Conservation (phyloP, 2,888 invertebrate species). For the Tetranychus piercei region DNA sequence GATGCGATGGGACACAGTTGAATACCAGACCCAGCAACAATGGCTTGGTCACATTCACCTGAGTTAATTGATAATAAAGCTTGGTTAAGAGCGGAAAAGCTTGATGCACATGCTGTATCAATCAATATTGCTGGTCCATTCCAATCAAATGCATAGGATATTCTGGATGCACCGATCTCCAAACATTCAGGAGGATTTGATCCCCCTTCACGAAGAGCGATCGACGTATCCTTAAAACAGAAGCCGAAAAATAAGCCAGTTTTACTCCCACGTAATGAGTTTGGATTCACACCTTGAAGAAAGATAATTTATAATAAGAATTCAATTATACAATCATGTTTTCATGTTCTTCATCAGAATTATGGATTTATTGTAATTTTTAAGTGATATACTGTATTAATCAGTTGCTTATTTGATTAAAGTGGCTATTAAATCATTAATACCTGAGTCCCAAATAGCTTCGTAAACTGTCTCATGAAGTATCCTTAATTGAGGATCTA, state of each 20-base stretch:
- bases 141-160: constrained; percentile 85
- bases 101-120: constrained; percentile 22
- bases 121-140: constrained; percentile 39
- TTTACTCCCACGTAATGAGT: constrained; percentile 58
- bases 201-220: constrained; percentile 40
- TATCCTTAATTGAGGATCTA: constrained; percentile 76
- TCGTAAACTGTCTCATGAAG: constrained; percentile 75
- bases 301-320: background rate
- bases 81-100: constrained; percentile 29
- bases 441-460: constrained; percentile 64
- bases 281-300: constrained; percentile 49
- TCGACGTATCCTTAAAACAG: constrained; percentile 35
- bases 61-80: constrained; percentile 38
- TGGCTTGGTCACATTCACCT: constrained; percentile 45
- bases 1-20: constrained; percentile 37
- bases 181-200: constrained; percentile 42
- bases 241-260: constrained; percentile 82
- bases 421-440: background rate
- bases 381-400: too few species aligned
- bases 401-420: too few species aligned
- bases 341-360: too few species aligned
- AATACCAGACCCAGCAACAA: constrained; percentile 38
- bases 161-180: constrained; percentile 46
- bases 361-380: too few species aligned
- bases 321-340: too few species aligned